Evolutionary conservation across 2,113 vertebrate genomes (phyloP), one percentile per base, ranked within the genome.

Genomic region (Toxostoma redivivum): DNA sequence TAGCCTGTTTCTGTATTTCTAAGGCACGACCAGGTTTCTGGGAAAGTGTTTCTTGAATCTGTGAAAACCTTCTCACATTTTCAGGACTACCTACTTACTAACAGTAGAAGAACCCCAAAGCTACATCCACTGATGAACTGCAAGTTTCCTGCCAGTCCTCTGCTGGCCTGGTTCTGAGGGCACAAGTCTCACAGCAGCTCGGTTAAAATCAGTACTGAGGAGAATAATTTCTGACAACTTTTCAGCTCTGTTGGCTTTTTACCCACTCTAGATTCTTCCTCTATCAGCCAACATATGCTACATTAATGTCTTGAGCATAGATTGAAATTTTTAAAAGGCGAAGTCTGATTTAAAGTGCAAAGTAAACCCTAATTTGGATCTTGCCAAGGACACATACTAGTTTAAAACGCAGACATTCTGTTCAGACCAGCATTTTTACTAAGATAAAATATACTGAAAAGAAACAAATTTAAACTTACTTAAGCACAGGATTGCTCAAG

Each of bases 311-410:
- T 35, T 18, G 5, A 94, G 23, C 1, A 12, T 1, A 47, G 28
- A 81, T 0, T 16, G 12, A 53, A 33, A 17, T 18, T 74, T 77
- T 73, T 84, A 14, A 72, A 67, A 69, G 54, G n/a, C 19, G 31
- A 20, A 51, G 9, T 48, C 44, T 83, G 38, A 56, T 38, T 50
- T 72, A 42, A 81, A 81, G 54, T 37, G 10, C 20, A 53, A 16
- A 18, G 15, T 45, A 73, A 64, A 20, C 9, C 13, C 18, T 82
- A 45, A 73, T 45, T 35, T 62, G 23, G 14, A 33, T 62, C 28
- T 80, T 61, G 21, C 42, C 61, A 71, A 51, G 18, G 18, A 67
- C 23, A 19, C 0, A 0, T 16, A 58, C 56, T 42, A 50, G 37
- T 50, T 65, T 62, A 76, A 69, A 88, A 79, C 1, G 5, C 14